Conservation (phyloP, 2,113 vertebrate species). For the Cardinalis cardinalis region DNA sequence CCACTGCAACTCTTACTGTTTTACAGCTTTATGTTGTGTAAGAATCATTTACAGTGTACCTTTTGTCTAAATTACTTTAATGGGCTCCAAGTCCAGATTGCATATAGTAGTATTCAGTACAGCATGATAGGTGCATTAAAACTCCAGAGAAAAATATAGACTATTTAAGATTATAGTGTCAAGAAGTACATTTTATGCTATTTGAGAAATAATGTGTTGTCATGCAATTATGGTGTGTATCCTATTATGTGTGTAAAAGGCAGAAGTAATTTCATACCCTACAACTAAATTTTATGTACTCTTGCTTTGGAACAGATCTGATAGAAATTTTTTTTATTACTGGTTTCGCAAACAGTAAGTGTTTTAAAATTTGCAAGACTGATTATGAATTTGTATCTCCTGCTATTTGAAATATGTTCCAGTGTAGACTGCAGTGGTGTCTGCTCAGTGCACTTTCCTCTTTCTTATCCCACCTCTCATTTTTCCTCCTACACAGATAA, state of each 20-base stretch:
- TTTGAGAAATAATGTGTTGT: not conserved
- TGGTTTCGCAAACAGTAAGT: not conserved
- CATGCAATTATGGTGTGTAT: not conserved
- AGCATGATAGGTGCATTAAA: not conserved
- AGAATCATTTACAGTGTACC: not conserved
- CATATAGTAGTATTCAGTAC: not conserved
- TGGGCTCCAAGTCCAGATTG: not conserved
- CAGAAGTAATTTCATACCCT: not conserved
- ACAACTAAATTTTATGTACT: not conserved
- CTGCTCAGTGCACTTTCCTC: not conserved
- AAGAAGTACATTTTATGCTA: not conserved
- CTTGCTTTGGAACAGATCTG: not conserved
- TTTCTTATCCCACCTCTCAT: not conserved
- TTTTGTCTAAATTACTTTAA: conserved; percentile 25
- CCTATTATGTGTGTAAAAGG: not conserved
- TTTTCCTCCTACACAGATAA: not conserved
- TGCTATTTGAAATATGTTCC: not conserved
- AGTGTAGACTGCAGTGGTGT: not conserved
- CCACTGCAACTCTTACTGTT: not conserved
- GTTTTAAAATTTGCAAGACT: not conserved
- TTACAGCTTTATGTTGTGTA: not conserved
- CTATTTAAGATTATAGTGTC: not conserved
- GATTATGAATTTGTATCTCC: not conserved
- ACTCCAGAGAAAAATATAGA: not conserved
- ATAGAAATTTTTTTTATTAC: not conserved